Conservation (phyloP, 2,113 vertebrate species). For the Eolophus roseicapilla region DNA sequence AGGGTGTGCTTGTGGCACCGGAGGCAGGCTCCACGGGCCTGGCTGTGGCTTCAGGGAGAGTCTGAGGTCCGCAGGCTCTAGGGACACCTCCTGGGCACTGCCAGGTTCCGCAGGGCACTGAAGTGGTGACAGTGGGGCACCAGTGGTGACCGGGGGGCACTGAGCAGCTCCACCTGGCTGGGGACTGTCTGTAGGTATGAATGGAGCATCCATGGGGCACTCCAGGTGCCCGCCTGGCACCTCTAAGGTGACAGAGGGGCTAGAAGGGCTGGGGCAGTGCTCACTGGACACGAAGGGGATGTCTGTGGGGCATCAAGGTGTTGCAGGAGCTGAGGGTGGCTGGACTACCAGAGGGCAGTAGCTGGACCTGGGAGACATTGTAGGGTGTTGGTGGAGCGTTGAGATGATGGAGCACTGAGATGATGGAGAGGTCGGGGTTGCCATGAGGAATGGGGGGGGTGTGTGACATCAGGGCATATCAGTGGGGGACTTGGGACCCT, state of each 20-base stretch:
- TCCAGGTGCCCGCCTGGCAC: neutral
- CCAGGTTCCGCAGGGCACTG: neutral
- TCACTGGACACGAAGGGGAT: neutral
- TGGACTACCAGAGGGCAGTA: neutral
- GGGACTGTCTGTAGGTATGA: neutral
- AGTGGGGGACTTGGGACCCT: neutral
- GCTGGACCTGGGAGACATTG: too few relatives aligned
- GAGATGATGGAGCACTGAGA: neutral
- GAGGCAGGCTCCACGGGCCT: neutral
- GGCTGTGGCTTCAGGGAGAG: neutral
- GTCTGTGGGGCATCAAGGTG: neutral
- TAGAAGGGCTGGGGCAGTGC: neutral
- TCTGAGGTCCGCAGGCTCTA: neutral
- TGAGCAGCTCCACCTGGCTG: neutral
- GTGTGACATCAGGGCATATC: too few relatives aligned
- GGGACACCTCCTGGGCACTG: neutral
- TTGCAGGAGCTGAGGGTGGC: neutral
- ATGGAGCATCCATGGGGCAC: too few relatives aligned
- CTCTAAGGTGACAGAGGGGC: neutral
- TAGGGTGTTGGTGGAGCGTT: fast-evolving
- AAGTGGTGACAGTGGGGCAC: too few relatives aligned
- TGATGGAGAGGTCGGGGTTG: too few relatives aligned
- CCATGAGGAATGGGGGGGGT: neutral
- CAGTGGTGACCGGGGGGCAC: neutral
- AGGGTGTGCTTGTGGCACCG: neutral